Evolutionary conservation across 2,113 vertebrate genomes (phyloP).

Genomic region (Petroica traversi): DNA sequence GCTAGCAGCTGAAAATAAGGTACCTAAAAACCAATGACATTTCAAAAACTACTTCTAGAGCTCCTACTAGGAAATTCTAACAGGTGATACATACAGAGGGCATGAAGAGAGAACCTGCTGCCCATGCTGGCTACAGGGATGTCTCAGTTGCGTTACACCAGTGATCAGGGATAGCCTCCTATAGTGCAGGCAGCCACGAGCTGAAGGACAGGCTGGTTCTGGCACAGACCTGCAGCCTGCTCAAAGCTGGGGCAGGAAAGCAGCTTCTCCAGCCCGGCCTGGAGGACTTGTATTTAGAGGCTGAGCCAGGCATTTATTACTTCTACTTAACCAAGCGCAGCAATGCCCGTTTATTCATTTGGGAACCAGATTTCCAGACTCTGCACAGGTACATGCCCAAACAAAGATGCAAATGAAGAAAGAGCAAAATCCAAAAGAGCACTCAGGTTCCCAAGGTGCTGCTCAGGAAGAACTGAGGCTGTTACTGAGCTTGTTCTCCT

Average conservation of each 20-base stretch:
- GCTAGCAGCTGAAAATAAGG: neutral
- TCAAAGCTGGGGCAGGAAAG: neutral
- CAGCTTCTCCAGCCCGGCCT: neutral
- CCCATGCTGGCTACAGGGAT: neutral
- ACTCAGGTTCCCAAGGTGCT: neutral
- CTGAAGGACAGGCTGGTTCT: neutral
- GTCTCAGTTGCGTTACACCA: fast-evolving
- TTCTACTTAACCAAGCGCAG: neutral
- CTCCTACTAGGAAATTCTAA: neutral
- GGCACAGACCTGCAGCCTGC: neutral
- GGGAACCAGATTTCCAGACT: neutral
- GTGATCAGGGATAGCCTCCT: fast-evolving
- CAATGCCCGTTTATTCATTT: neutral
- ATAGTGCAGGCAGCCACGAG: fast-evolving
- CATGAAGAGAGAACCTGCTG: neutral
- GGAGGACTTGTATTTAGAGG: neutral
- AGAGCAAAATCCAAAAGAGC: neutral
- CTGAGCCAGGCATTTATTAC: neutral
- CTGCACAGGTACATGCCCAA: neutral
- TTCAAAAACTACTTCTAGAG: neutral
- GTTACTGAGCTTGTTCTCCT: neutral
- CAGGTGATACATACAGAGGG: neutral
- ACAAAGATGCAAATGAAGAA: neutral
- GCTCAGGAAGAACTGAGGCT: neutral
- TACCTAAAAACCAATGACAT: neutral